phyloP scores from a whole-genome alignment of 2,888 invertebrate genomes.

The Baronia brevicornis region DNA sequence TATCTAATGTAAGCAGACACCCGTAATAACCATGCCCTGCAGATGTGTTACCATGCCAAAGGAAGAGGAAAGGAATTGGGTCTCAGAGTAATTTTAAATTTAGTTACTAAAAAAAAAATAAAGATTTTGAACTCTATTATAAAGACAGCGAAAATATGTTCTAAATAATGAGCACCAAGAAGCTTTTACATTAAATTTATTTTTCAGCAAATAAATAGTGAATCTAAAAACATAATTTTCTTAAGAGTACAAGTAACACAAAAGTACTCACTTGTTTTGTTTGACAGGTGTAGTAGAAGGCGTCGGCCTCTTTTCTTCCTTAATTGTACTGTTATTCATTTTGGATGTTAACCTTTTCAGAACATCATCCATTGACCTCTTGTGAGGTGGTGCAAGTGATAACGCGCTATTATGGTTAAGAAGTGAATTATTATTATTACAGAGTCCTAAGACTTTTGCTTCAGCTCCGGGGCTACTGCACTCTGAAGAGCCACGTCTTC shows the following conservation, averaged over 20 bases:
- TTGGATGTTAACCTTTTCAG: constrained; percentile 90
- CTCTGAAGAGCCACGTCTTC: constrained; percentile 78
- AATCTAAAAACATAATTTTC: constrained; percentile 2
- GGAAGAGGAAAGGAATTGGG: no score
- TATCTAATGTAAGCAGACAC: no score
- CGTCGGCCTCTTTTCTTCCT: constrained; percentile 82
- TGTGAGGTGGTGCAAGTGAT: constrained; percentile 72
- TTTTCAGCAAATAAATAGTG: no score
- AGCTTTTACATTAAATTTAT: no score
- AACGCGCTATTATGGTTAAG: constrained; percentile 77
- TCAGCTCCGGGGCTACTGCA: constrained; percentile 83
- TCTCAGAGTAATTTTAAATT: no score
- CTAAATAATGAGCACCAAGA: no score
- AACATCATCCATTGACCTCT: constrained; percentile 94
- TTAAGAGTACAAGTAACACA: constrained; percentile 4
- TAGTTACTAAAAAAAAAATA: no score
- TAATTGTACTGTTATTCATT: constrained; percentile 85
- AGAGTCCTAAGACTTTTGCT: constrained; percentile 78
- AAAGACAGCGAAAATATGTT: no score
- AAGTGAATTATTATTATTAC: constrained; percentile 79
- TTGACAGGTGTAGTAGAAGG: constrained; percentile 81
- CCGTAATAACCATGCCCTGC: no score
- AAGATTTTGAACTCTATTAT: no score
- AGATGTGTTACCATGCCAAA: no score
- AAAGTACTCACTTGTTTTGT: constrained; percentile 70